A percentile compares a stretch with the other conserved stretches of the same genome.
Conservation (phyloP, 1,140 invertebrate genomes). For the Drosophila santomea region DNA sequence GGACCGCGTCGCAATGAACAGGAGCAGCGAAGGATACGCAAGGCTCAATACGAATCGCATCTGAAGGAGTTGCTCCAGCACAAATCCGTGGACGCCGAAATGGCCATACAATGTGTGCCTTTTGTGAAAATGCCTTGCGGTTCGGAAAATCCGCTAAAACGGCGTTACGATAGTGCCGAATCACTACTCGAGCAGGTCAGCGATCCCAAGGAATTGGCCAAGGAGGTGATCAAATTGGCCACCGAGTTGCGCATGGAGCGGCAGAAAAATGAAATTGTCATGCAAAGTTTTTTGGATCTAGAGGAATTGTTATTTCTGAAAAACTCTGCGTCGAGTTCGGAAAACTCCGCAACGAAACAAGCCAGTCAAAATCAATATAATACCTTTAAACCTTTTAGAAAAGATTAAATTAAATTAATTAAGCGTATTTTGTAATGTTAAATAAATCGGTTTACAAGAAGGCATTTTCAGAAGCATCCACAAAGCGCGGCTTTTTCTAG, state of each 20-base stretch:
- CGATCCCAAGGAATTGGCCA: conserved; percentile 20
- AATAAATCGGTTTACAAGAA: not conserved
- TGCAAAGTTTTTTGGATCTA: conserved; percentile 22
- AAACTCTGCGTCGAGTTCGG: too few species aligned
- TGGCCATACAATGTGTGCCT: not conserved
- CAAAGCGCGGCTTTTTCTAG: not conserved
- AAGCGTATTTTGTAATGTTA: too few species aligned
- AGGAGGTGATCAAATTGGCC: conserved; percentile 2
- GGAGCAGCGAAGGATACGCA: conserved; percentile 32
- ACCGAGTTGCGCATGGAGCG: conserved; percentile 7
- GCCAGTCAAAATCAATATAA: not conserved
- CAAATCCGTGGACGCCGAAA: not conserved
- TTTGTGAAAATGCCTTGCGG: not conserved
- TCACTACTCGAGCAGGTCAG: conserved; percentile 8
- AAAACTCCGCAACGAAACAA: too few species aligned
- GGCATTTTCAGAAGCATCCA: not conserved
- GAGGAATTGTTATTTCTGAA: not conserved
- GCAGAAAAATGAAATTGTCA: conserved; percentile 4
- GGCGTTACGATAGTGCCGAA: conserved; percentile 10
- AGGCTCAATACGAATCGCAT: conserved; percentile 11
- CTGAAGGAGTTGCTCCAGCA: conserved; percentile 9
- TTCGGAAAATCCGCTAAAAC: not conserved
- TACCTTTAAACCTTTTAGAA: too few species aligned
- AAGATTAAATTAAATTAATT: too few species aligned
- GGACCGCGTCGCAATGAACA: conserved; percentile 25